A percentile compares a stretch with the other conserved stretches of the same genome.
These are phyloP conservation scores for Heptranchias perlo DNA, from an alignment of 2,113 vertebrate species.

Conservation along the genomic window DNA sequence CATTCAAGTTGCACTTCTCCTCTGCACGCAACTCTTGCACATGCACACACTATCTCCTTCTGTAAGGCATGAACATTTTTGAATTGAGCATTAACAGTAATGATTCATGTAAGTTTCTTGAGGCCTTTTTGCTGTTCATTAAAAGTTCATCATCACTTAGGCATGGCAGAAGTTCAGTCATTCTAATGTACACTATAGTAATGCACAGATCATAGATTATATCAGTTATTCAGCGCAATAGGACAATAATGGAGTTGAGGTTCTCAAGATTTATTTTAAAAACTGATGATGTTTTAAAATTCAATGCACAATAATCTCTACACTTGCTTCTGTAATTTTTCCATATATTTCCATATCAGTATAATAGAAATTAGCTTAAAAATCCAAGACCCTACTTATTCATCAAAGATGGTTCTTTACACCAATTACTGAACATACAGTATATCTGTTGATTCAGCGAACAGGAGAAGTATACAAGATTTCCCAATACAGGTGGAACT, in stretches of 20 bases:
- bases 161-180: not conserved
- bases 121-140: not conserved
- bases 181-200: not conserved
- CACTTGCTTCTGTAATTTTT: not conserved
- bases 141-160: not conserved
- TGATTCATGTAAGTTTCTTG: not conserved
- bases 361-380: not conserved
- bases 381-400: not conserved
- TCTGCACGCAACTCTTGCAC: not conserved
- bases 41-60: not conserved
- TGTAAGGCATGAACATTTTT: not conserved
- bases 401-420: not conserved
- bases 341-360: not conserved
- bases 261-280: not conserved
- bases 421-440: not conserved
- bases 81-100: not conserved
- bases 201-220: not conserved
- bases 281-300: not conserved
- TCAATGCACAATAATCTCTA: not conserved
- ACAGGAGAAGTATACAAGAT: not conserved
- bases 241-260: not conserved
- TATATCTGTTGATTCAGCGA: too few relatives aligned
- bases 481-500: not conserved
- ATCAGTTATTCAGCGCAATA: not conserved
- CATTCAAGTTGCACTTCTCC: not conserved